Evolutionary conservation across 2,888 invertebrate species (phyloP), one percentile per base, ranked within the genome.

Genomic region (Clunio marinus): DNA sequence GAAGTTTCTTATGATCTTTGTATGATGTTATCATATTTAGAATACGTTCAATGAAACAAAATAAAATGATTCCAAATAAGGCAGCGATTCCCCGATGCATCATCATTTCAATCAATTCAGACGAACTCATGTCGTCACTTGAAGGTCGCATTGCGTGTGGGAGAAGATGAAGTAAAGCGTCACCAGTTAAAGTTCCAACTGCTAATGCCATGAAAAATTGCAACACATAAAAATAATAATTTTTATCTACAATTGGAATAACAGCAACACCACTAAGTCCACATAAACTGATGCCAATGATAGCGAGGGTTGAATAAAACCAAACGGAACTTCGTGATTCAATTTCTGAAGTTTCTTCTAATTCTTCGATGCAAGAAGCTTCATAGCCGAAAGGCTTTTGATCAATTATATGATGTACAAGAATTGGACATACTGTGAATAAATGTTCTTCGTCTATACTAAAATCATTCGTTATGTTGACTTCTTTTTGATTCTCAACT

Each of bases 121-220:
- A 76, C 37, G 71, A 25, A n/a, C 2, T 15, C 20, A 25, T 4
- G 24, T 51, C 73, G 71, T 71, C 75, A 28, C 71, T 71, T 20
- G 74, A 73, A 27, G 76, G 75, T 80, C 82, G 81, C 76, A 81
- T 81, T 8, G 81, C 80, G 81, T 80, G 70, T 20, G 96, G 96
- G 77, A 96, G 81, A 27, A 96, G 83, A 82, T 96, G 96, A 69
- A 96, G 80, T 55, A 96, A 80, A 0, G 96, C 96, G 80, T 96
- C 96, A 0, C 96, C 96, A 59, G 91, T 88, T 69, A 95, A 80
- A 0, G 94, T 93, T 0, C 95, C 96, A 32, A 96, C 91, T 15
- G 96, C 96, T 72, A 96, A 81, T 0, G 96, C 94, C 1, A 96
- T 93, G 70, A 96, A 82, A 78, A 94, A 95, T 78, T 96, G 95